These are phyloP conservation scores for Eilema sororculum DNA, from an alignment of 2,888 invertebrate genomes.

Conservation along the genomic window DNA sequence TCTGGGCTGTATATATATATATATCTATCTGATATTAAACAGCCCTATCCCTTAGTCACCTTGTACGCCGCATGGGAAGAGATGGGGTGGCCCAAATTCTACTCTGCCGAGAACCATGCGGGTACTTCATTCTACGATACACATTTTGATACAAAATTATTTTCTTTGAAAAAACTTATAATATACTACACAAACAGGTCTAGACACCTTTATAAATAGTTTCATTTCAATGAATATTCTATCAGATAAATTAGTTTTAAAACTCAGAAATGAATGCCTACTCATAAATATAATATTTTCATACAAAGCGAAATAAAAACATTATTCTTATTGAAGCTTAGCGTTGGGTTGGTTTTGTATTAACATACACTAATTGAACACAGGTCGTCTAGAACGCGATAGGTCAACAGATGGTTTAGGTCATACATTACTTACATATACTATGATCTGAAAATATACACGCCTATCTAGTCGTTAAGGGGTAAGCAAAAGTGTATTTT, in stretches of 20 bases:
- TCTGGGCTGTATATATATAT: no score
- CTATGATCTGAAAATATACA: neutral
- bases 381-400: neutral
- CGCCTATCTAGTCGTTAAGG: neutral
- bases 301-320: neutral
- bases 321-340: neutral
- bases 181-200: no score
- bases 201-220: no score
- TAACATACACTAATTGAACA: neutral
- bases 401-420: slow-evolving; percentile 8
- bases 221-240: no score
- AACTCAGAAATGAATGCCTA: neutral
- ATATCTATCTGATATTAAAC: no score
- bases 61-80: no score
- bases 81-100: no score
- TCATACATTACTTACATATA: neutral
- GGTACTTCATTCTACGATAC: no score
- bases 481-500: neutral
- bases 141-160: no score
- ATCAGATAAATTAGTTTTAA: neutral
- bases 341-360: neutral
- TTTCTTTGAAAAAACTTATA: no score
- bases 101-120: no score
- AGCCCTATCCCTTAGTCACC: no score
- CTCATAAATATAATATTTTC: neutral